These are phyloP conservation scores for Pseudomyrmex flavicornis DNA, from an alignment of 1,140 invertebrate species.

Conservation along the genomic window DNA sequence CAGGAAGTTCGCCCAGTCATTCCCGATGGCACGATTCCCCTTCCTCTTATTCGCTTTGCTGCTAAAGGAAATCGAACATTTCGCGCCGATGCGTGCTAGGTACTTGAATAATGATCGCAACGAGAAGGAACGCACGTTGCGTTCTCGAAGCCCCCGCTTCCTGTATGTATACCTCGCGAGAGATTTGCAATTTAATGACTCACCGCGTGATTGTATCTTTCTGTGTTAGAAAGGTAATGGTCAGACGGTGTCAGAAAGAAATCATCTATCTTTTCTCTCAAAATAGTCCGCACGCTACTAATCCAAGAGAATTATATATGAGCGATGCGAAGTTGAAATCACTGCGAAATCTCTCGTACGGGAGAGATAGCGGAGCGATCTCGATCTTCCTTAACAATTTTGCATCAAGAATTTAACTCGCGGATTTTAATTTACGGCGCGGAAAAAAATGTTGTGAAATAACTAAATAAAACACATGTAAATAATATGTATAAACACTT, in stretches of 20 bases:
- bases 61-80: conserved; percentile 16
- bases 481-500: too few relatives aligned
- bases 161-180: conserved; percentile 1
- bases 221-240: conserved; percentile 29
- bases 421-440: too few relatives aligned
- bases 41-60: not conserved
- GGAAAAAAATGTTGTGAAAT: too few relatives aligned
- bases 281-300: conserved; percentile 22
- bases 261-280: conserved; percentile 39
- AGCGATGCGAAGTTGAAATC: conserved; percentile 24
- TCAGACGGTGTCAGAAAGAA: conserved; percentile 50
- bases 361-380: not conserved
- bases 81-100: conserved; percentile 5
- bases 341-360: conserved; percentile 1
- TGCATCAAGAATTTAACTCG: not conserved
- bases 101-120: conserved; percentile 25
- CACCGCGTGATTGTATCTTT: conserved; percentile 50
- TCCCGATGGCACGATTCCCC: conserved; percentile 41
- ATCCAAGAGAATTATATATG: conserved; percentile 12
- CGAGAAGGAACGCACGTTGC: not conserved
- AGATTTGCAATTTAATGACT: conserved; percentile 58
- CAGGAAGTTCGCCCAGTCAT: conserved; percentile 74
- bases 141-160: not conserved
- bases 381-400: not conserved
- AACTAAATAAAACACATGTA: too few relatives aligned